Percentiles rank a stretch among this genome's conserved stretches.
Evolutionary conservation across 1,140 invertebrate genomes (phyloP).

Genomic region (Cotesia vestalis): DNA sequence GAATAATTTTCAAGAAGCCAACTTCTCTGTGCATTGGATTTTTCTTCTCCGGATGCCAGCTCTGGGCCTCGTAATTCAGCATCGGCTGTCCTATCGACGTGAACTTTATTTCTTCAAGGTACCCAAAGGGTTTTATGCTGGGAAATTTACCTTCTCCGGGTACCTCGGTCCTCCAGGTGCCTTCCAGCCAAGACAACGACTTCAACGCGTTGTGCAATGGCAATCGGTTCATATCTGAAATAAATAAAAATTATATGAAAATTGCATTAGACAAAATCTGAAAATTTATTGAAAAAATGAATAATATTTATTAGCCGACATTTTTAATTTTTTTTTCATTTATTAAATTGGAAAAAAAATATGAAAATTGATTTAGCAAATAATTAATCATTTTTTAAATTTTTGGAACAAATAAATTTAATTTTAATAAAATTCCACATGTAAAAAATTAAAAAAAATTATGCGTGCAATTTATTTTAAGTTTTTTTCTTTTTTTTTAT

Average conservation of each 20-base stretch:
- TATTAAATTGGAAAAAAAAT: too few relatives aligned
- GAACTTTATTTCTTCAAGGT: conserved; percentile 72
- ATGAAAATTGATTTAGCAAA: too few relatives aligned
- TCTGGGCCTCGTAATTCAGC: conserved; percentile 68
- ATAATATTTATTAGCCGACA: too few relatives aligned
- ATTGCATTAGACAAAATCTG: too few relatives aligned
- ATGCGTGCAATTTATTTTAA: too few relatives aligned
- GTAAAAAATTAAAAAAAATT: too few relatives aligned
- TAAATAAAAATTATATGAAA: background rate
- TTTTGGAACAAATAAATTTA: too few relatives aligned
- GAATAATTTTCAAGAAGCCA: conserved; percentile 72
- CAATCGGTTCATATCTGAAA: background rate
- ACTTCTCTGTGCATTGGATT: conserved; percentile 73
- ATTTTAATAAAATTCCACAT: too few relatives aligned
- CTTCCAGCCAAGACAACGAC: conserved; percentile 70
- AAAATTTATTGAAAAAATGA: too few relatives aligned
- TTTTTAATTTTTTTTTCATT: too few relatives aligned
- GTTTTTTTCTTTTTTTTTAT: too few relatives aligned
- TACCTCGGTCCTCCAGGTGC: conserved; percentile 68
- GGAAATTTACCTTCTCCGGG: conserved; percentile 69
- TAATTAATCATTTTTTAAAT: too few relatives aligned
- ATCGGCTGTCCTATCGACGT: conserved; percentile 72
- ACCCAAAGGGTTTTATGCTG: conserved; percentile 70
- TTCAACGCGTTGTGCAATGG: conserved; percentile 61
- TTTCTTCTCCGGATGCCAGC: conserved; percentile 67